phyloP scores from a whole-genome alignment of 2,113 vertebrate species.

The Cynopterus brachyotis region DNA sequence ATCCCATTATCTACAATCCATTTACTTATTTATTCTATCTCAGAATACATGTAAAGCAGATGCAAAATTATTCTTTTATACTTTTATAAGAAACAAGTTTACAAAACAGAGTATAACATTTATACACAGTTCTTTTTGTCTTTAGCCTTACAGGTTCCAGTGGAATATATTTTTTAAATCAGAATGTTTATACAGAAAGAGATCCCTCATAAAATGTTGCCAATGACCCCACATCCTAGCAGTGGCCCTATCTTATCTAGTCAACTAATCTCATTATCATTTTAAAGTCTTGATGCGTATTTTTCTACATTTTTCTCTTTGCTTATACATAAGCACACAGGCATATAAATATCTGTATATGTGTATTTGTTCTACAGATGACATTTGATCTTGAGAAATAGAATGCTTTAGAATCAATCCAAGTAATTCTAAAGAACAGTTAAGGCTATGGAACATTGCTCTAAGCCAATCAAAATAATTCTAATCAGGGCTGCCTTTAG shows the following conservation, averaged over 20 bases:
- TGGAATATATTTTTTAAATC: background rate
- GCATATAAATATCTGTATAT: background rate
- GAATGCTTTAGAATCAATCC: conserved; percentile 6
- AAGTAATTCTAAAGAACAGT: background rate
- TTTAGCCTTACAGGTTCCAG: background rate
- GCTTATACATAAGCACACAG: background rate
- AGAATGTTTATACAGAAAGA: background rate
- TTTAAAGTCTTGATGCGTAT: background rate
- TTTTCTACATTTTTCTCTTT: background rate
- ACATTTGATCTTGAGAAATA: background rate
- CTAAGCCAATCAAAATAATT: background rate
- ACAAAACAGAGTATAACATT: background rate
- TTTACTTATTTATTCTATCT: background rate
- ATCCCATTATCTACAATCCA: background rate
- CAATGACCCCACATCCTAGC: background rate
- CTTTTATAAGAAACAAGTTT: background rate
- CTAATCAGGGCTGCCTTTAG: background rate
- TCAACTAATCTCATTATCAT: background rate
- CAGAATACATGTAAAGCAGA: background rate
- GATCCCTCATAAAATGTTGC: background rate
- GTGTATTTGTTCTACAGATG: conserved; percentile 13
- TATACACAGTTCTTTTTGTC: background rate
- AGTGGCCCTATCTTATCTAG: background rate
- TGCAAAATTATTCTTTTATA: background rate
- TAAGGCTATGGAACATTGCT: background rate